A percentile compares a stretch with the other conserved stretches of the same genome.
phyloP scores from a whole-genome alignment of 2,797 vertebrate species.

The Pseudochromis fuscus region DNA sequence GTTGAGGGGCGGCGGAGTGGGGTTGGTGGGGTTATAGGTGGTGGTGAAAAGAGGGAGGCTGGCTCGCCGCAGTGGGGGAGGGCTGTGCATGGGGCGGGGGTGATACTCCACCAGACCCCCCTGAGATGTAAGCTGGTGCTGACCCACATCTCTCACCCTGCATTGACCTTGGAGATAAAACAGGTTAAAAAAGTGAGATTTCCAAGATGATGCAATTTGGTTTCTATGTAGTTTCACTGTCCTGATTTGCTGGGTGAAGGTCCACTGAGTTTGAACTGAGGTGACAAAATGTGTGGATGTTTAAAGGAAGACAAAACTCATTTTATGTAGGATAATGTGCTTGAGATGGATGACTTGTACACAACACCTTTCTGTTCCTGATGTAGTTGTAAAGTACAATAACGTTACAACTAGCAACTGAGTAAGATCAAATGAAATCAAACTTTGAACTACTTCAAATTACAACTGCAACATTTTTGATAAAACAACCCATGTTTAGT shows the following conservation, averaged over 20 bases:
- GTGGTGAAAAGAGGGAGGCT: constrained; percentile 85
- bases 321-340: neutral
- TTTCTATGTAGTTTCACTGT: constrained; percentile 25
- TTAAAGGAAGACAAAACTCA: neutral
- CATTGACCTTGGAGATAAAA: constrained; percentile 64
- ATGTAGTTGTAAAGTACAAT: constrained; percentile 1
- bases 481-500: neutral
- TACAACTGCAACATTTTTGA: neutral
- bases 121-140: constrained; percentile 68
- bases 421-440: constrained; percentile 11
- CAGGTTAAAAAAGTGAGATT: constrained; percentile 39
- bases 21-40: constrained; percentile 69
- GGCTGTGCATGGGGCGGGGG: constrained; percentile 89
- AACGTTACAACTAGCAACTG: neutral
- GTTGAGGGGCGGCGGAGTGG: constrained; percentile 70
- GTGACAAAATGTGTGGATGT: neutral
- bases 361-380: no score
- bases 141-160: constrained; percentile 61
- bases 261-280: constrained; percentile 2
- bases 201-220: constrained; percentile 24
- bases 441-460: neutral
- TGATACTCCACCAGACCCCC: constrained; percentile 74
- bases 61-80: constrained; percentile 90
- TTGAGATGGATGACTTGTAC: neutral
- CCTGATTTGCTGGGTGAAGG: constrained; percentile 14